Percentiles rank a stretch among this genome's conserved stretches.
Conservation (phyloP, 2,888 invertebrate species). For the Parelbella ahira region DNA sequence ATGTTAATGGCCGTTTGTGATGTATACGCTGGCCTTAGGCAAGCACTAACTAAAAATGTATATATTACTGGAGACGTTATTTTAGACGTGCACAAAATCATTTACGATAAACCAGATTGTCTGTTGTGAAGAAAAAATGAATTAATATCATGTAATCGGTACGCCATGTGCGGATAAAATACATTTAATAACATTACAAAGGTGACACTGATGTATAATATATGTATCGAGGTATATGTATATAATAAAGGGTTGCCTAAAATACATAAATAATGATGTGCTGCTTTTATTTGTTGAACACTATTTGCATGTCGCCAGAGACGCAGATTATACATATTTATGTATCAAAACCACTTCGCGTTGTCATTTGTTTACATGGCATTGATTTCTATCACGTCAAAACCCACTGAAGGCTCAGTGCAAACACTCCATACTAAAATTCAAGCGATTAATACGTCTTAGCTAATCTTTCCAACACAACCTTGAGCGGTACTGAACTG, state of each 20-base stretch:
- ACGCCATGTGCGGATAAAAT: too few relatives aligned
- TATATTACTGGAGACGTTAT: constrained; percentile 14
- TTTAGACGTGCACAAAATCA: neutral
- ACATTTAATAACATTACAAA: too few relatives aligned
- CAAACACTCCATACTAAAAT: constrained; percentile 29
- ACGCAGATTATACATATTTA: too few relatives aligned
- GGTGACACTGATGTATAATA: too few relatives aligned
- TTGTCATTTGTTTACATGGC: constrained; percentile 54
- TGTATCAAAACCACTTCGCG: constrained; percentile 37
- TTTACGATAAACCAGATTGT: too few relatives aligned
- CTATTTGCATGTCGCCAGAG: too few relatives aligned
- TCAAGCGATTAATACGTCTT: constrained; percentile 14
- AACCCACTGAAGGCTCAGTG: constrained; percentile 52
- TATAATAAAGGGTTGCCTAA: too few relatives aligned
- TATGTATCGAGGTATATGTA: too few relatives aligned
- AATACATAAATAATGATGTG: too few relatives aligned
- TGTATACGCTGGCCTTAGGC: constrained; percentile 39
- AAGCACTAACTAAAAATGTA: constrained; percentile 34
- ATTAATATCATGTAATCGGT: too few relatives aligned
- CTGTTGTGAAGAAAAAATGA: too few relatives aligned
- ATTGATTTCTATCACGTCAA: constrained; percentile 49
- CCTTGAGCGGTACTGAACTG: constrained; percentile 10
- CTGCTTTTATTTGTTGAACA: too few relatives aligned
- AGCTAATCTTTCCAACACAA: constrained; percentile 5
- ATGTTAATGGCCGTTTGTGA: constrained; percentile 36